Evolutionary conservation across 2,113 vertebrate species (phyloP), one percentile per base, ranked within the genome.

Genomic region (Dipodomys spectabilis): DNA sequence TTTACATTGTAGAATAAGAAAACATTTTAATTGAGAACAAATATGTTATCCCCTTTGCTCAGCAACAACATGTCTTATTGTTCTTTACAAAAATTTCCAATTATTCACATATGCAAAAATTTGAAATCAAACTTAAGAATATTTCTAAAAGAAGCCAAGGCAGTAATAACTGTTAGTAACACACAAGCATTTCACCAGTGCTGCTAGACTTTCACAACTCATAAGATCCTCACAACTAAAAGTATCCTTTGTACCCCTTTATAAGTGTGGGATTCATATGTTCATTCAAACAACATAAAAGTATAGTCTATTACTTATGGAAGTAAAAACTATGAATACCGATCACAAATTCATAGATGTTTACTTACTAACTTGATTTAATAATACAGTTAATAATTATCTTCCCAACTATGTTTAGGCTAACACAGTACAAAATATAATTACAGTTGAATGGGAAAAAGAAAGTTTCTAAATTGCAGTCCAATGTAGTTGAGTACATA

Each of bases 341-440:
- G 8, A 49, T 49, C 49, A 49, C 10, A 80, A 74, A 62, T 19
- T 27, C 30, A 85, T 67, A 82, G 2, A 49, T 75, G 18, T 90
- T 81, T 85, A 64, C 86, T 81, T 85, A 64, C 68, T 88, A 84
- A 80, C 35, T 85, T 93, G 65, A 49, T 79, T 90, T 86, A 60
- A 78, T 86, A 60, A 78, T 30, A 73, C 68, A 82, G 49, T 83
- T n/a, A 71, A 77, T 81, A 65, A 81, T 35, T 72, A 60, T 62
- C 10, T 86, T 93, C 4, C 16, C 81, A 90, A 82, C 77, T 65
- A 39, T 90, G 6, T 86, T 82, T 79, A 49, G 53, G 12, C 11
- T 85, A 30, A 75, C 28, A 71, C 1, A 72, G 44, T 69, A 49
- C 18, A 82, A 44, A 89, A 69, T 20, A 53, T 27, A 82, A 89